A percentile compares a stretch with the other conserved stretches of the same genome.
Evolutionary conservation across 2,113 vertebrate species (phyloP).

Genomic region (Hyperoodon ampullatus): DNA sequence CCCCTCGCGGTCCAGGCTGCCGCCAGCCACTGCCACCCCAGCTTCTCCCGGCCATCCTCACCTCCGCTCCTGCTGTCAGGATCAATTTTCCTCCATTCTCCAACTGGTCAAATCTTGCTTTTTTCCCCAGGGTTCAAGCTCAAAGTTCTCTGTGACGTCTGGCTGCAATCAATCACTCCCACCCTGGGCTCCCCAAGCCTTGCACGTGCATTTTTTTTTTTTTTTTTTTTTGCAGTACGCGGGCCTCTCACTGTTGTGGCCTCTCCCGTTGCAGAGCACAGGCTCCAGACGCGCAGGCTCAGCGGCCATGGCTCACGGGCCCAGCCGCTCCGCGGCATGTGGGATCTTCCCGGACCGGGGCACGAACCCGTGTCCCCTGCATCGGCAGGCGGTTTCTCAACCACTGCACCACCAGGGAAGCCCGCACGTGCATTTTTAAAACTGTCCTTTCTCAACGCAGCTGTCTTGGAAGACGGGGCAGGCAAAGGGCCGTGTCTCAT

Average conservation of each 20-base stretch:
- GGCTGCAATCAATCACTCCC: fast-evolving
- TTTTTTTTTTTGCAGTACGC: too few species aligned
- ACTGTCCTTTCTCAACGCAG: neutral
- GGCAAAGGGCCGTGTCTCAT: fast-evolving
- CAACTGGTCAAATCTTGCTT: neutral
- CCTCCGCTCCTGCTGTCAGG: fast-evolving
- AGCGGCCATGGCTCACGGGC: too few species aligned
- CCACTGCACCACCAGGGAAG: too few species aligned
- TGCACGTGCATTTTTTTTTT: neutral
- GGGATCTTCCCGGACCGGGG: too few species aligned
- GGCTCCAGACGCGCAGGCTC: too few species aligned
- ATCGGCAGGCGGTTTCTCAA: too few species aligned
- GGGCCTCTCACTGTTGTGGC: too few species aligned
- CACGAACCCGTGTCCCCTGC: too few species aligned
- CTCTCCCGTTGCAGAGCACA: too few species aligned
- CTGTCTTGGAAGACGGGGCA: neutral
- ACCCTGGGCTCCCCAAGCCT: neutral
- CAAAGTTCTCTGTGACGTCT: neutral
- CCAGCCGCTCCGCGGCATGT: too few species aligned
- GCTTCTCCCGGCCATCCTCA: fast-evolving
- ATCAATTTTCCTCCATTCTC: neutral
- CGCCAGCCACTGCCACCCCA: fast-evolving
- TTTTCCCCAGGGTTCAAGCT: neutral
- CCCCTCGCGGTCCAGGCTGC: fast-evolving
- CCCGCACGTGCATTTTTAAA: neutral